A percentile compares a stretch with the other conserved stretches of the same genome.
Conservation (phyloP, 2,888 invertebrate species). For the Podabrus alpinus region DNA sequence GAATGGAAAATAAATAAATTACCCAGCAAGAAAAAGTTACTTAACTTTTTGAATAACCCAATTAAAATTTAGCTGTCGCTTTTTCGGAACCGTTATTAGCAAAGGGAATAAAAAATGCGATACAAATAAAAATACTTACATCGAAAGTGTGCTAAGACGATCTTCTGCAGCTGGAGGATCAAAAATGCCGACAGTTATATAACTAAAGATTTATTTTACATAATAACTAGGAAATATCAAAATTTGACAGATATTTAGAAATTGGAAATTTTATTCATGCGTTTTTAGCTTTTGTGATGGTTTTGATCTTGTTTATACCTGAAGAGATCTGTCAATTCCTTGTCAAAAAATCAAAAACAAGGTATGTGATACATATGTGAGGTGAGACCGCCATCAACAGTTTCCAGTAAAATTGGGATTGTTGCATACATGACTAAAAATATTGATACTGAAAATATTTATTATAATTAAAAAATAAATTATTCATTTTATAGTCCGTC, state of each 20-base stretch:
- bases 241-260: slow-evolving; percentile 25
- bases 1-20: not conserved
- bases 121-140: not conserved
- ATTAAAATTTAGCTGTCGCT: not conserved
- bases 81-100: not conserved
- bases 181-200: slow-evolving; percentile 7
- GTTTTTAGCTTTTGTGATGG: not conserved
- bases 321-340: slow-evolving; percentile 10
- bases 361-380: not conserved
- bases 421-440: not conserved
- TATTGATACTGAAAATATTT: too few relatives aligned
- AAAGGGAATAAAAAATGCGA: not conserved
- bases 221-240: slow-evolving; percentile 20
- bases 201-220: slow-evolving; percentile 12
- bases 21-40: not conserved
- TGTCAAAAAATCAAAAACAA: slow-evolving; percentile 5
- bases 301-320: slow-evolving; percentile 13
- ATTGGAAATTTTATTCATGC: slow-evolving; percentile 22
- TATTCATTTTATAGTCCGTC: too few relatives aligned
- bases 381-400: not conserved
- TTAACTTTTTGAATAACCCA: not conserved
- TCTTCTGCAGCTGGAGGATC: slow-evolving; percentile 10
- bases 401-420: not conserved
- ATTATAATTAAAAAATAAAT: too few relatives aligned
- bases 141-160: slow-evolving; percentile 12